These are phyloP conservation scores for Amiota mariae DNA, from an alignment of 2,888 invertebrate genomes.

Conservation along the genomic window DNA sequence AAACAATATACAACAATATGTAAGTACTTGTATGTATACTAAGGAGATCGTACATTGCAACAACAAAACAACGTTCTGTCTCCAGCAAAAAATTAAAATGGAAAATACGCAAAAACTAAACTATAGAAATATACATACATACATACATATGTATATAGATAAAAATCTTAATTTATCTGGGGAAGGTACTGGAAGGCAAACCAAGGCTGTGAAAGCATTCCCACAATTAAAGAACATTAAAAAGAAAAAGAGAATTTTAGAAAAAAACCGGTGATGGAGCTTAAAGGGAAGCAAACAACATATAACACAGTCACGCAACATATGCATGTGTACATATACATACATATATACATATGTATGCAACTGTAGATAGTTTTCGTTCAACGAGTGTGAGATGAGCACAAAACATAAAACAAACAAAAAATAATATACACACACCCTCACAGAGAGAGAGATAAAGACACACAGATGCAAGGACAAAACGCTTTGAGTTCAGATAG, in stretches of 20 bases:
- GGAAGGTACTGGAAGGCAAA: slow-evolving; percentile 31
- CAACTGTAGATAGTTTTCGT: background rate
- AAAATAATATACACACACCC: background rate
- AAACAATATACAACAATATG: too few relatives aligned
- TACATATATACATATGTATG: slow-evolving; percentile 1
- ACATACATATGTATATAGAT: background rate
- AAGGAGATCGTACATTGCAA: background rate
- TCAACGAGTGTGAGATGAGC: too few relatives aligned
- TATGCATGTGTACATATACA: too few relatives aligned
- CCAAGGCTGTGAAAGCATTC: background rate
- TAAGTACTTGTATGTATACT: too few relatives aligned
- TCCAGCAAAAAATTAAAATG: too few relatives aligned
- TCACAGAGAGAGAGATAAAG: too few relatives aligned
- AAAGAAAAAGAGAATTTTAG: slow-evolving; percentile 27
- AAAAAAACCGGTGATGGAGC: background rate
- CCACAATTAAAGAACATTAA: slow-evolving; percentile 19
- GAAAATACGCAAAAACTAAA: background rate
- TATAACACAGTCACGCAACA: too few relatives aligned
- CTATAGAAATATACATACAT: slow-evolving; percentile 33
- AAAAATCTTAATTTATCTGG: background rate
- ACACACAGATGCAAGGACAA: background rate
- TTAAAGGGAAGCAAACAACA: too few relatives aligned
- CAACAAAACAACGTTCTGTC: background rate
- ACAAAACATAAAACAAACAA: too few relatives aligned
- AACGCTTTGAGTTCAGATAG: slow-evolving; percentile 21